Conservation (phyloP, 2,888 invertebrate species). For the Agrilus cyanescens region DNA sequence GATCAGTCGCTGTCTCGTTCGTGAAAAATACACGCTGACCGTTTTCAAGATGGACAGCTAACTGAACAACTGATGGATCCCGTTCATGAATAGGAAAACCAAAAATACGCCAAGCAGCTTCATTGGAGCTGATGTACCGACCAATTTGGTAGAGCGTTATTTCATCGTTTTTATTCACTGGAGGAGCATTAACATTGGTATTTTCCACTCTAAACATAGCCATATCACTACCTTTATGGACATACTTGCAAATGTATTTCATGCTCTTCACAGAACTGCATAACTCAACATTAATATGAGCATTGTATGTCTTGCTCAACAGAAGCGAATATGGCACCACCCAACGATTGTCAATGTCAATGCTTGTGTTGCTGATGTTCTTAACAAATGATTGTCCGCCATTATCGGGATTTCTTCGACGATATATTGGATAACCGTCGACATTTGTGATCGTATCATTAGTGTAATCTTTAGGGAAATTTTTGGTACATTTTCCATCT, state of each 20-base stretch:
- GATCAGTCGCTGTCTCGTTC: background rate
- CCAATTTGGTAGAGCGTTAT: conserved; percentile 18
- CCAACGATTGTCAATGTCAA: conserved; percentile 25
- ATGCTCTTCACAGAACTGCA: conserved; percentile 30
- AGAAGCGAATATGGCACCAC: conserved; percentile 27
- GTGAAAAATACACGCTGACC: conserved; percentile 15
- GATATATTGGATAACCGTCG: conserved; percentile 22
- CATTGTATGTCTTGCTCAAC: conserved; percentile 17
- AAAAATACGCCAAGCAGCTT: conserved; percentile 22
- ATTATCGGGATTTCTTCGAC: conserved; percentile 4
- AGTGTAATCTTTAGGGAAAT: conserved; percentile 7
- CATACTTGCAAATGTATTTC: conserved; percentile 30
- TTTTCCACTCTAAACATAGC: conserved; percentile 13
- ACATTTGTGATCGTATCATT: conserved; percentile 18
- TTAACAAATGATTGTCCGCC: background rate
- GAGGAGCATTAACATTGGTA: conserved; percentile 18
- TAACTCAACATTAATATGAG: conserved; percentile 26
- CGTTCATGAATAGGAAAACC: conserved; percentile 20
- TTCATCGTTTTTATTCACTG: conserved; percentile 19
- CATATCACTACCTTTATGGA: conserved; percentile 18
- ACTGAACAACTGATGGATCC: conserved; percentile 20
- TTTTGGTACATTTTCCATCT: conserved; percentile 17
- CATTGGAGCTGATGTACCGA: conserved; percentile 21
- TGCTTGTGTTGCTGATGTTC: conserved; percentile 8
- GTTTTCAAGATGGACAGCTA: conserved; percentile 17